Evolutionary conservation across 2,113 vertebrate species (phyloP), one percentile per base, ranked within the genome.

Genomic region (Myiagra hebetior): DNA sequence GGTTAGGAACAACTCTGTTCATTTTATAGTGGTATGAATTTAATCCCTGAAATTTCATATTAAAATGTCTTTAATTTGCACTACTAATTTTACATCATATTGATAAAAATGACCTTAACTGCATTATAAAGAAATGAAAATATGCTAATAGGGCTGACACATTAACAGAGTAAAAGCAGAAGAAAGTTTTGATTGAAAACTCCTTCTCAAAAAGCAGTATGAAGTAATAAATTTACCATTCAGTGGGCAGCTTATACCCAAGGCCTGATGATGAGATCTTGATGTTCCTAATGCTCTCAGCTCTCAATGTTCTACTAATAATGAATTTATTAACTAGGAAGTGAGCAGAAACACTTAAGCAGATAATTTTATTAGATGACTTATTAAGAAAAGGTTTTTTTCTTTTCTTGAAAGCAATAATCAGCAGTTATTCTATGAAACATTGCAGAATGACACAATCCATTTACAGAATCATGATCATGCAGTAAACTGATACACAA

Each of bases 281-380:
- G 33, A 41, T 90, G 11, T 44, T 69, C 19, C 53, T 22, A 69
- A 26, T 15, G 10, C 4, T 78, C 24, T 69, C 33, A 85, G 17
- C 8, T 85, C 28, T 23, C 2, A 1, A 2, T 49, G 0, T 0
- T 78, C 15, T 78, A 52, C 5, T 7, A 18, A 39, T 23, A 47
- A 47, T 15, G 3, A 55, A 33, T 7, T 90, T 4, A 60, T 67
- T 59, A 65, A 5, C 2, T 41, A 55, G 41, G 15, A 91, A 88
- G 12, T 27, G 3, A 80, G 16, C 11, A 63, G 44, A 60, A 80
- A 72, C 14, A 28, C 3, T 50, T 47, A 16, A 49, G 18, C 15
- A 77, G 28, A 46, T n/a, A 0, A 60, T 56, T 86, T 73, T 77
- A 23, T 56, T 70, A 41, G 24, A 49, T 50, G 10, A 8, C 8